Percentiles rank a stretch among this genome's conserved stretches.
These are phyloP conservation scores for Etheostoma cragini DNA, from an alignment of 2,113 vertebrate genomes.

Conservation along the genomic window DNA sequence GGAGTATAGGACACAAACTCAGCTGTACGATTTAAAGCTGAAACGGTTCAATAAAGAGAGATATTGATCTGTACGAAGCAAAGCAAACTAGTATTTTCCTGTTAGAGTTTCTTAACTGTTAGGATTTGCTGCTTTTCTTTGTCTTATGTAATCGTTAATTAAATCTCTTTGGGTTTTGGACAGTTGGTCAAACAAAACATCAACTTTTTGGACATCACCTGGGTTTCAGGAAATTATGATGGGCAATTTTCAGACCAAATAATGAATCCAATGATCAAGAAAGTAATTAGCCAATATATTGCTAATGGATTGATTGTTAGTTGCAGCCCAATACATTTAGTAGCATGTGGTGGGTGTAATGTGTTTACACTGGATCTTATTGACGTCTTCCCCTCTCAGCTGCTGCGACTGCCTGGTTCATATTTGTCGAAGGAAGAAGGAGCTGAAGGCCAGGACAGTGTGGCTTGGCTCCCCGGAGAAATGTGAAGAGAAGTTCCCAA, in stretches of 20 bases:
- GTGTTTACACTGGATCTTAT: neutral
- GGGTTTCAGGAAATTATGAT: neutral
- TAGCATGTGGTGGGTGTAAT: neutral
- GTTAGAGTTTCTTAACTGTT: neutral
- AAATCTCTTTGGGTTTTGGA: neutral
- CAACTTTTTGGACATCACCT: neutral
- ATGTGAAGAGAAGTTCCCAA: slow-evolving; percentile 96
- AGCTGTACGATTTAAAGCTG: neutral
- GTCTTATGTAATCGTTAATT: neutral
- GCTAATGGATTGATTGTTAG: neutral
- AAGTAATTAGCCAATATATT: neutral
- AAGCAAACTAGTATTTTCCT: neutral
- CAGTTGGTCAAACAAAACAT: neutral
- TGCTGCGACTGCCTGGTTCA: slow-evolving; percentile 93
- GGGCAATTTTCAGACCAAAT: no score
- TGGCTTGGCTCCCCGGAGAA: slow-evolving; percentile 98
- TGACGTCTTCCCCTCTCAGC: slow-evolving; percentile 78
- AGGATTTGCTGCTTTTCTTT: neutral
- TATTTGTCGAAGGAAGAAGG: slow-evolving; percentile 90
- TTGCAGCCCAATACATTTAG: neutral
- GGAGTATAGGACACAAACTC: neutral
- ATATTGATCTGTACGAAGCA: neutral
- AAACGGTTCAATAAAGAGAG: neutral
- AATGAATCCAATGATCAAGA: no score
- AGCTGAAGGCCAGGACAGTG: slow-evolving; percentile 93